Conservation (phyloP, 2,113 vertebrate species). For the Psilopogon haemacephalus region DNA sequence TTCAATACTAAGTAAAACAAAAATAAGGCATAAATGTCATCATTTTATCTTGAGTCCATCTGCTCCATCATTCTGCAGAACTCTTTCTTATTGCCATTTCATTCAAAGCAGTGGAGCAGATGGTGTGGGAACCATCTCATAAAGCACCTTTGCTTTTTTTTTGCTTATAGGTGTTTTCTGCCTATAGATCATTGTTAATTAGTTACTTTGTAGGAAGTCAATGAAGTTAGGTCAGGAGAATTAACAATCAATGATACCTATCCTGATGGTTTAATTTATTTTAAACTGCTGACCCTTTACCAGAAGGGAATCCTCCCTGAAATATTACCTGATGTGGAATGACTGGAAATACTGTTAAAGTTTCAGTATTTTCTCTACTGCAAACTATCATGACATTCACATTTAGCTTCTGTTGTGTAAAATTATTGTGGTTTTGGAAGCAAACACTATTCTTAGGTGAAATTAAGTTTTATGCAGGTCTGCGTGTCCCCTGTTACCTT, state of each 20-base stretch:
- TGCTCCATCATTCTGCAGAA: neutral
- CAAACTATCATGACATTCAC: neutral
- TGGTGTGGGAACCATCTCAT: slow-evolving; percentile 12
- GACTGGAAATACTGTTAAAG: neutral
- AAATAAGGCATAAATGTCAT: neutral
- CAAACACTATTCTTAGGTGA: neutral
- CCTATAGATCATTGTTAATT: slow-evolving; percentile 21
- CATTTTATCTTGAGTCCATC: slow-evolving; percentile 7
- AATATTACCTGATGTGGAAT: neutral
- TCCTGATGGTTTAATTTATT: neutral
- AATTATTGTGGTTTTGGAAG: neutral
- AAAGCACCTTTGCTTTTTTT: neutral
- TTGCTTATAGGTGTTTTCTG: slow-evolving; percentile 25
- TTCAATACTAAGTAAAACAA: neutral
- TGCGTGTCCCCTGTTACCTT: neutral
- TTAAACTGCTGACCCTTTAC: neutral
- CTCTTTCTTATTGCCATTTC: neutral
- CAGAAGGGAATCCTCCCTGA: neutral
- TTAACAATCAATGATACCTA: slow-evolving; percentile 11
- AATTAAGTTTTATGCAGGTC: neutral
- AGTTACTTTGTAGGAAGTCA: neutral
- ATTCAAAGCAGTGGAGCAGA: slow-evolving; percentile 23
- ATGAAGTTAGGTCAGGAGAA: neutral
- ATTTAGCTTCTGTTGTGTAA: neutral
- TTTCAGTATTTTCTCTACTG: neutral